Evolutionary conservation across 2,797 vertebrate species (phyloP).

Genomic region (Argya squamiceps): DNA sequence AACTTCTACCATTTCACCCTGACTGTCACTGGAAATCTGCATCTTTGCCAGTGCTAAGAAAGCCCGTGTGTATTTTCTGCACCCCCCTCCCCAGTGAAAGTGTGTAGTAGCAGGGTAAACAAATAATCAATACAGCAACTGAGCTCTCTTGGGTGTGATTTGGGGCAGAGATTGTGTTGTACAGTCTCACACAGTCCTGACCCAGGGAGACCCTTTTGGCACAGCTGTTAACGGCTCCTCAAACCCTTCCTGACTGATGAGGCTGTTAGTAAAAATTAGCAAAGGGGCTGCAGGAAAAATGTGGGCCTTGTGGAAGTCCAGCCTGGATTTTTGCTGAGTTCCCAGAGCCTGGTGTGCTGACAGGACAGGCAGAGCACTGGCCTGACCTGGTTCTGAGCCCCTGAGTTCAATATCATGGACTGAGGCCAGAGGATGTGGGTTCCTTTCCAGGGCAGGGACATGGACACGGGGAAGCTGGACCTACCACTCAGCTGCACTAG

Average conservation of each 20-base stretch:
- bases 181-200: neutral
- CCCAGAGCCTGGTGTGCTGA: neutral
- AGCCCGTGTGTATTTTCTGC: neutral
- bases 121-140: neutral
- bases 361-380: accelerated
- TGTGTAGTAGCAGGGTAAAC: neutral
- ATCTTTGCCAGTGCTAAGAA: neutral
- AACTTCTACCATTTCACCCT: neutral
- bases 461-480: neutral
- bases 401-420: accelerated
- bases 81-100: neutral
- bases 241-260: neutral
- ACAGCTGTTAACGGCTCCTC: neutral
- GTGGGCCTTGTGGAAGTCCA: neutral
- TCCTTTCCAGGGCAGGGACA: neutral
- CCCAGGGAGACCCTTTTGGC: neutral
- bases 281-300: neutral
- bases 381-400: accelerated
- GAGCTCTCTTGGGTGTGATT: neutral
- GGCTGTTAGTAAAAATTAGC: neutral
- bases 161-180: neutral
- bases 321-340: neutral
- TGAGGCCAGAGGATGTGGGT: accelerated
- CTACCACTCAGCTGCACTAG: neutral
- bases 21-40: neutral